A percentile compares a stretch with the other conserved stretches of the same genome.
Conservation (phyloP, 2,113 vertebrate genomes). For the Catagonus wagneri region DNA sequence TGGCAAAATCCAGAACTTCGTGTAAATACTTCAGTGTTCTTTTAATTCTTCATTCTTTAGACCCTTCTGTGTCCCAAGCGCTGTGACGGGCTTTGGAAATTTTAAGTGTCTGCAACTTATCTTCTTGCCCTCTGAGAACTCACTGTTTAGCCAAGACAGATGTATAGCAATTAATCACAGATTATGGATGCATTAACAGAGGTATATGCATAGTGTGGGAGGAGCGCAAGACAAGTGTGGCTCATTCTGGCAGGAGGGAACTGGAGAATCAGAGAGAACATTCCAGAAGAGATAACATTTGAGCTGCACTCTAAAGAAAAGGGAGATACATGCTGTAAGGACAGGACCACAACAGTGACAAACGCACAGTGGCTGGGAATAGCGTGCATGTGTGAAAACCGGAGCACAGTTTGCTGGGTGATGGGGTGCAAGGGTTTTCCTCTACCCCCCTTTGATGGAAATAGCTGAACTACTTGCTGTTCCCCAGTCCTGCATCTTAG, state of each 20-base stretch:
- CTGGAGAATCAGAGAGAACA: background rate
- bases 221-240: background rate
- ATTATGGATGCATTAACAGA: background rate
- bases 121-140: background rate
- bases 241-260: background rate
- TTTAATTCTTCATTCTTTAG: background rate
- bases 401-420: background rate
- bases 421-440: background rate
- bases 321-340: background rate
- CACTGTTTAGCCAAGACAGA: background rate
- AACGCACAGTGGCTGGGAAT: background rate
- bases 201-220: background rate
- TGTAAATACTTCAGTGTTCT: background rate
- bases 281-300: background rate
- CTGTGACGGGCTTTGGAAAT: background rate
- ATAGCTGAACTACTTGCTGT: background rate
- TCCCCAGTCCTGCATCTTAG: accelerated
- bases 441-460: background rate
- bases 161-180: background rate
- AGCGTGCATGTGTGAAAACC: background rate
- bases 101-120: background rate
- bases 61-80: background rate
- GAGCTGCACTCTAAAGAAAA: background rate
- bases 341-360: background rate
- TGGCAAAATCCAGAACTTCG: background rate